Base-by-base conservation (phyloP, 2,888 invertebrate species). In the Lymantria monacha region DNA sequence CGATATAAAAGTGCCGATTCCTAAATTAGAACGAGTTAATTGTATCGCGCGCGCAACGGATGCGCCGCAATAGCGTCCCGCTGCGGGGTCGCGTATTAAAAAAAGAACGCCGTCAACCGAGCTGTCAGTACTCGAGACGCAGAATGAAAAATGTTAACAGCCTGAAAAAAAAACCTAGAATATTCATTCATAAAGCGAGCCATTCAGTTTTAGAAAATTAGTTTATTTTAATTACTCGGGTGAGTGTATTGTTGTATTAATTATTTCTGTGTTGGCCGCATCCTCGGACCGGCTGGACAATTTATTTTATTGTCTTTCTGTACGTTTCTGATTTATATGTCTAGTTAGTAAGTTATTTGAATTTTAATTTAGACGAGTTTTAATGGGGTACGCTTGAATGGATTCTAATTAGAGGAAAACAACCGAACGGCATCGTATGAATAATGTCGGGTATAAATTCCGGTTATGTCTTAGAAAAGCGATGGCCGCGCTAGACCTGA, bases 281-380 rank as follows among this genome's bases (percentile, higher is more conserved):
- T 73, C 74, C 71, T 70, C 71, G 72, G 71, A 72, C 68, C 65
- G 72, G 70, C 72, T 82, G 81, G 87, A 89, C 88, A 87, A 87
- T 88, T 87, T 90, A 90, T 91, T 89, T 87, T 88, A 91, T 91
- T 88, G 88, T 90, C 85, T 89, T 83, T 83, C 81, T 72, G 76
- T 83, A 71, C 70, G 70, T 57, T 66, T 57, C 73, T 89, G 91
- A 91, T 91, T 91, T 91, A 91, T 90, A 85, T 63, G 69, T 85
- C 89, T 90, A 91, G 90, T 91, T 91, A 90, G 90, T 90, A 89
- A 90, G 88, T 91, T 90, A 90, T 90, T 90, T 72, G 83, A 86
- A 80, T 90, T 91, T 91, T 90, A 90, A 90, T 91, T 91, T 91
- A 85, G 87, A 85, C 83, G 84, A 81, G 84, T 83, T 90, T 90